These are phyloP conservation scores for Misgurnus anguillicaudatus DNA, from an alignment of 2,113 vertebrate genomes.

Conservation along the genomic window DNA sequence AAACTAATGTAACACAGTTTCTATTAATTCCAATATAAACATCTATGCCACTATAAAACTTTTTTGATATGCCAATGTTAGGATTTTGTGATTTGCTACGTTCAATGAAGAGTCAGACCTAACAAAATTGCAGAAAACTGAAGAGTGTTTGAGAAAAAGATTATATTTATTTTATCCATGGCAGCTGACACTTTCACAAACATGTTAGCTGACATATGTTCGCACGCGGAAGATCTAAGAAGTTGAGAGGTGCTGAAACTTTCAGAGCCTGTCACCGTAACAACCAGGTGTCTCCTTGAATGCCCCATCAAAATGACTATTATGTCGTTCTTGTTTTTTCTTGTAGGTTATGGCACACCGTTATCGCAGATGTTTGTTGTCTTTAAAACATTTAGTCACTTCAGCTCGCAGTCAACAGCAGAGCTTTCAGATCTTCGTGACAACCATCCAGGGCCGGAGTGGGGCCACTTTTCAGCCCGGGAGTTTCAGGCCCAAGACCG, in stretches of 20 bases:
- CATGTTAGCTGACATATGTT: background rate
- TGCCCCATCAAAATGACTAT: conserved; percentile 1
- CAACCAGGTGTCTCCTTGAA: conserved; percentile 20
- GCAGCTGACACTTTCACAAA: conserved; percentile 20
- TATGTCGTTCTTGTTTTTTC: background rate
- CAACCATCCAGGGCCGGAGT: no score
- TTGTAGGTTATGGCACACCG: background rate
- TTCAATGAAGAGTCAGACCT: background rate
- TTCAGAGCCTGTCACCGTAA: conserved; percentile 28
- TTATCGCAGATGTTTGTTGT: conserved; percentile 7
- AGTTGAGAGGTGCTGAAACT: background rate
- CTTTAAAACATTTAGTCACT: conserved; percentile 26
- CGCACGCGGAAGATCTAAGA: background rate
- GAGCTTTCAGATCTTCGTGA: no score
- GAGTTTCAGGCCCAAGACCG: no score
- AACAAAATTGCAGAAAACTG: background rate
- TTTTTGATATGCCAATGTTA: no score
- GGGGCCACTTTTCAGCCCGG: no score
- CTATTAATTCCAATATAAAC: no score
- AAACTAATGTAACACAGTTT: no score
- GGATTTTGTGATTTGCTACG: background rate
- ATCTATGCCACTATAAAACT: no score
- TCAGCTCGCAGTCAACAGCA: background rate
- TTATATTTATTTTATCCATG: background rate
- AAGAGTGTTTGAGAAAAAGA: background rate